phyloP scores from a whole-genome alignment of 2,113 vertebrate species.

The Gobiocypris rarus region DNA sequence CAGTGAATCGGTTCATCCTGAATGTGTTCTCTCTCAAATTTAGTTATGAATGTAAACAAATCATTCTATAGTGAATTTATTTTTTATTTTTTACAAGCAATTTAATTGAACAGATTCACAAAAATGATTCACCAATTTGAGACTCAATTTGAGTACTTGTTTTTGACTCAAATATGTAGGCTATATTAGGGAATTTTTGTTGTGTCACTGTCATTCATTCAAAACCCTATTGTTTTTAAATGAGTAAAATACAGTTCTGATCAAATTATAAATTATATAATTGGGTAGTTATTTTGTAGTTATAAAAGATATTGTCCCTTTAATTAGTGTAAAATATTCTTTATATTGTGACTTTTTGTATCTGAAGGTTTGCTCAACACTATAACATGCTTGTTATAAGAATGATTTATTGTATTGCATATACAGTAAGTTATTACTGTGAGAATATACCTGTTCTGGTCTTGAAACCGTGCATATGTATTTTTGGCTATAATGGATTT shows the following conservation, averaged over 20 bases:
- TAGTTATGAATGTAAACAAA: not conserved
- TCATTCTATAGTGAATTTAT: not conserved
- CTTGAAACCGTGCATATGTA: not conserved
- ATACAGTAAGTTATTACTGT: not conserved
- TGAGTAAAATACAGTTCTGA: not conserved
- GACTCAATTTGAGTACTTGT: not conserved
- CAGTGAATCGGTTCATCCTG: not conserved
- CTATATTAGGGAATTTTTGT: not conserved
- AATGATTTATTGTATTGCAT: not conserved
- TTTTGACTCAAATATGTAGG: not conserved
- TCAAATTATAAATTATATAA: not conserved
- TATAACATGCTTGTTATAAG: constrained; percentile 7
- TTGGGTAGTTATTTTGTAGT: not conserved
- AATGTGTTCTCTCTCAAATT: not conserved
- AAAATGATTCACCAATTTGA: not conserved
- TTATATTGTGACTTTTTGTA: not conserved
- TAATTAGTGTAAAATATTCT: not conserved
- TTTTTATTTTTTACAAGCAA: not conserved
- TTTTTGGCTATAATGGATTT: not conserved
- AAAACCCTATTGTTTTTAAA: too few relatives aligned
- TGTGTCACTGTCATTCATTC: not conserved
- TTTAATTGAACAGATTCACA: not conserved
- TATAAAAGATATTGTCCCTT: not conserved
- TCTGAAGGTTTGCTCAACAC: not conserved
- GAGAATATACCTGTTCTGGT: not conserved